Conservation (phyloP, 2,797 vertebrate genomes). For the Anas bahamensis region DNA sequence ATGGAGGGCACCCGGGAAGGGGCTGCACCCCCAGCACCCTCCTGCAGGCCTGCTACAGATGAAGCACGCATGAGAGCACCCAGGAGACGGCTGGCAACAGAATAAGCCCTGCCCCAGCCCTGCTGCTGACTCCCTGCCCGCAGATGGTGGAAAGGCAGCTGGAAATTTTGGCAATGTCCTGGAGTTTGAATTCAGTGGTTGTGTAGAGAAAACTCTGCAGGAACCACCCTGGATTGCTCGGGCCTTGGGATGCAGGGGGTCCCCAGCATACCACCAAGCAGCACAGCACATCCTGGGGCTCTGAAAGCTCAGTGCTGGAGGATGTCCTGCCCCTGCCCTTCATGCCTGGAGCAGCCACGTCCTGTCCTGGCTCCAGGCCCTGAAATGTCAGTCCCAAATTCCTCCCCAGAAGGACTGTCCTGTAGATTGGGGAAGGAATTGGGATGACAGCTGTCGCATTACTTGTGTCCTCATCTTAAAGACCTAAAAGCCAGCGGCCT, state of each 20-base stretch:
- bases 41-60: neutral
- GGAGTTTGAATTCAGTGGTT: neutral
- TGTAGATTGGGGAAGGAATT: neutral
- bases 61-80: neutral
- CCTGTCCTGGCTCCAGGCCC: neutral
- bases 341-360: neutral
- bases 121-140: neutral
- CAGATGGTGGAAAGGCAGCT: neutral
- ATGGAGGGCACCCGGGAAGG: rapidly evolving
- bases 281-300: rapidly evolving
- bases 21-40: neutral
- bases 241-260: neutral
- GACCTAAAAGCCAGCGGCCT: neutral
- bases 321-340: neutral
- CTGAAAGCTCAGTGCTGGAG: neutral
- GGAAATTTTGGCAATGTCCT: neutral
- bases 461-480: neutral
- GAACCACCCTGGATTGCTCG: neutral
- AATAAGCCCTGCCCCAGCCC: neutral
- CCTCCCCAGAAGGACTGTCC: neutral
- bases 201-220: neutral
- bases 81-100: neutral
- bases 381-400: neutral
- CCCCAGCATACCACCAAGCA: neutral
- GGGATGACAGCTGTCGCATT: neutral